Evolutionary conservation across 2,888 invertebrate genomes (phyloP).

Genomic region (Drosophila flavopinicola): DNA sequence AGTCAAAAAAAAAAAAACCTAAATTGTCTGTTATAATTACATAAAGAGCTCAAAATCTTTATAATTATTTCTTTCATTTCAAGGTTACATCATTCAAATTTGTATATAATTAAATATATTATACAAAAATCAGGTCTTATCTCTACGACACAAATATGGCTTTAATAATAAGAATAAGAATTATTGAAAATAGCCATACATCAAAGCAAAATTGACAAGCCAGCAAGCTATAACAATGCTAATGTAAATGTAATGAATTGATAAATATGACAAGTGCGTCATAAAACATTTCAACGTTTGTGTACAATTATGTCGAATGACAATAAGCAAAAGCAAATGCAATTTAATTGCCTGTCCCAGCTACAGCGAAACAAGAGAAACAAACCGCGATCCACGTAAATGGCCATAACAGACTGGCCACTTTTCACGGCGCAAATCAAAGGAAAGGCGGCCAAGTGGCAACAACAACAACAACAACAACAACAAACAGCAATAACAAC

Average conservation of each 20-base stretch:
- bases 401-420: constrained; percentile 31
- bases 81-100: neutral
- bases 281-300: constrained; percentile 50
- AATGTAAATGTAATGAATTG: constrained; percentile 26
- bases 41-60: too few species aligned
- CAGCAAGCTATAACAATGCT: constrained; percentile 35
- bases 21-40: too few species aligned
- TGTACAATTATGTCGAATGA: constrained; percentile 42
- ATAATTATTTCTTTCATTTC: neutral
- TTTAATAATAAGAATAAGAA: constrained; percentile 57
- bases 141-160: constrained; percentile 15
- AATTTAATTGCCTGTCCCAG: constrained; percentile 53
- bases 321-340: constrained; percentile 55
- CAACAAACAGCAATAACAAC: constrained; percentile 16
- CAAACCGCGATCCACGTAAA: constrained; percentile 30
- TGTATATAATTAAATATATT: neutral
- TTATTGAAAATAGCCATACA: constrained; percentile 48
- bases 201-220: constrained; percentile 36
- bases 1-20: too few species aligned
- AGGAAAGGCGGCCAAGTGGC: constrained; percentile 73
- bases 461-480: constrained; percentile 21
- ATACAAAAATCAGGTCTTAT: constrained; percentile 8
- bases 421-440: constrained; percentile 72
- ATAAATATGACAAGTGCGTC: constrained; percentile 49
- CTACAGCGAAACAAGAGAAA: constrained; percentile 9